phyloP scores from a whole-genome alignment of 1,140 invertebrate genomes.

The Drosophila mojavensis region DNA sequence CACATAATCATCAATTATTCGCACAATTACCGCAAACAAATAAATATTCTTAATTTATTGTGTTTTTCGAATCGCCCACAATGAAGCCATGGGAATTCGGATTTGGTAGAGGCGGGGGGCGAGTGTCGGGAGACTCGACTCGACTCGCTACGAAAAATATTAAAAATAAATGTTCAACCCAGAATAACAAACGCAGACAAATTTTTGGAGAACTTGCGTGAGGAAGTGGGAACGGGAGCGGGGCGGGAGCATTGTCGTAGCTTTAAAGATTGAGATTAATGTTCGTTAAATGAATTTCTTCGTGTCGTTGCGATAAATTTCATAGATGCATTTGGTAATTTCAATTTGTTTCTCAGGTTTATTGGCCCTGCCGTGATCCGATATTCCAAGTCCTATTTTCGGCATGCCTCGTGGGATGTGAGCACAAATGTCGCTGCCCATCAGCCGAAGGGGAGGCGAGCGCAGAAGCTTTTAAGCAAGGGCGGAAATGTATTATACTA shows the following conservation, averaged over 20 bases:
- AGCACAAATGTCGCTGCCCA: conserved; percentile 49
- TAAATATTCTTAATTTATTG: conserved; percentile 81
- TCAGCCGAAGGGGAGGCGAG: conserved; percentile 1
- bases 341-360: conserved; percentile 77
- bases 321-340: conserved; percentile 78
- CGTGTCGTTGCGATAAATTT: conserved; percentile 67
- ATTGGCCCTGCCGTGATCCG: conserved; percentile 47
- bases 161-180: conserved; percentile 73
- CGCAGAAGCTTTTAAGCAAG: conserved; percentile 60
- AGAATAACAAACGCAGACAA: conserved; percentile 62
- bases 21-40: conserved; percentile 80
- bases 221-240: conserved; percentile 28
- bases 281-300: conserved; percentile 69
- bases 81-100: conserved; percentile 33
- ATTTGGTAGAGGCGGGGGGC: conserved; percentile 7
- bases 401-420: conserved; percentile 61
- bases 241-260: conserved; percentile 4
- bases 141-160: conserved; percentile 57
- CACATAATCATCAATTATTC: conserved; percentile 80
- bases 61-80: conserved; percentile 74
- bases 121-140: conserved; percentile 39
- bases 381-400: conserved; percentile 50
- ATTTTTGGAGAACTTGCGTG: conserved; percentile 11
- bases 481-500: conserved; percentile 50
- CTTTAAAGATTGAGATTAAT: conserved; percentile 68